Percentiles rank a stretch among this genome's conserved stretches.
Evolutionary conservation across 2,797 vertebrate species (phyloP).

Genomic region (Sebastes ruberrimus): DNA sequence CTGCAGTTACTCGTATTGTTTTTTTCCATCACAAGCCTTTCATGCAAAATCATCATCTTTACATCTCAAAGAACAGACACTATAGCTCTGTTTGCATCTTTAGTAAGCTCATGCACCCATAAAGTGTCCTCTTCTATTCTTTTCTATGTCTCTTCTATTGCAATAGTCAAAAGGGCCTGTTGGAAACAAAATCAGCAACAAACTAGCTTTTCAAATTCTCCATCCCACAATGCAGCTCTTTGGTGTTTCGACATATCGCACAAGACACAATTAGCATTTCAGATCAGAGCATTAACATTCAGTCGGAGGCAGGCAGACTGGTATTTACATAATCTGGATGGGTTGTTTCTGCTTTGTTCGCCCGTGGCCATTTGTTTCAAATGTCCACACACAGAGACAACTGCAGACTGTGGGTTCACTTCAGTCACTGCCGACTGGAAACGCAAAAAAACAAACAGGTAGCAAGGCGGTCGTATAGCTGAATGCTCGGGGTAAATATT

Average conservation of each 20-base stretch:
- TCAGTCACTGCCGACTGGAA: conserved; percentile 39
- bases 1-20: conserved; percentile 35
- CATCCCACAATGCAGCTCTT: conserved; percentile 62
- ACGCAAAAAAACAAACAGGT: conserved; percentile 7
- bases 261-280: conserved; percentile 78
- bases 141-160: neutral
- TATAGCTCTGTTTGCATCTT: neutral
- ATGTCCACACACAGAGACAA: conserved; percentile 68
- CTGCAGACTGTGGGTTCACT: conserved; percentile 57
- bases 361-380: conserved; percentile 74
- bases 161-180: conserved; percentile 28
- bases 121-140: neutral
- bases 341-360: conserved; percentile 68
- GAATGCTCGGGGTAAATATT: neutral
- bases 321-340: conserved; percentile 82
- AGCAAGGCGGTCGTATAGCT: neutral
- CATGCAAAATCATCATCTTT: conserved; percentile 10
- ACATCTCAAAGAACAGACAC: conserved; percentile 20
- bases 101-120: neutral
- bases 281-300: conserved; percentile 78
- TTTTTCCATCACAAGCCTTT: conserved; percentile 10
- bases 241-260: conserved; percentile 65
- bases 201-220: conserved; percentile 44
- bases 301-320: conserved; percentile 71
- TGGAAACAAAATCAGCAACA: conserved; percentile 42